Conservation (phyloP, 2,888 invertebrate genomes). For the Abrostola tripartita region DNA sequence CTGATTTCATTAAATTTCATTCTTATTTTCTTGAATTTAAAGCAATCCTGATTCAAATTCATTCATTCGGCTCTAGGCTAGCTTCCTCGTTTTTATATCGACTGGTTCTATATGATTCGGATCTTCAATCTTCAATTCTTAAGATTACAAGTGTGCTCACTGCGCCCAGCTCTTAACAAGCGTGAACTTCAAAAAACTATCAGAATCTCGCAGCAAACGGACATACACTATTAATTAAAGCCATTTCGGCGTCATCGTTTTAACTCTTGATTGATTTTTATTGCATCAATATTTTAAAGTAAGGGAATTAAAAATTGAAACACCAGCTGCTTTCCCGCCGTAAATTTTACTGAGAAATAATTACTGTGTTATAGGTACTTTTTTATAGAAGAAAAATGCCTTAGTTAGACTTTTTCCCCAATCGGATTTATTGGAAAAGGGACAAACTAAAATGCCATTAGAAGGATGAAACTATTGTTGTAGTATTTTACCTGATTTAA, state of each 20-base stretch:
- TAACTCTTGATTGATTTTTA: slow-evolving; percentile 55
- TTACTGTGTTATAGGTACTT: background rate
- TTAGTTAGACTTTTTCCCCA: too few relatives aligned
- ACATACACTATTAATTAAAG: slow-evolving; percentile 47
- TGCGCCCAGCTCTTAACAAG: slow-evolving; percentile 24
- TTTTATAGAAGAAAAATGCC: too few relatives aligned
- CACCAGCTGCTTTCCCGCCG: slow-evolving; percentile 15
- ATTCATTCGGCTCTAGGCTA: too few relatives aligned
- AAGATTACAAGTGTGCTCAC: background rate
- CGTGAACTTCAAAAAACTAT: slow-evolving; percentile 31
- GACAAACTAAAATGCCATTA: too few relatives aligned
- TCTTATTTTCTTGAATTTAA: background rate
- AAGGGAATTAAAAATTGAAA: slow-evolving; percentile 20
- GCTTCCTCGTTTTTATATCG: too few relatives aligned
- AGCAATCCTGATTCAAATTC: too few relatives aligned
- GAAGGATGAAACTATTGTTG: too few relatives aligned
- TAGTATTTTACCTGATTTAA: too few relatives aligned
- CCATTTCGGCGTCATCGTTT: slow-evolving; percentile 48
- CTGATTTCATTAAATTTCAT: too few relatives aligned
- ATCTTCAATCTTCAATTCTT: background rate
- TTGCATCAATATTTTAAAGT: slow-evolving; percentile 41
- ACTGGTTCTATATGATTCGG: background rate
- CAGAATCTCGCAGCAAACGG: slow-evolving; percentile 17
- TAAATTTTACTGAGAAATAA: slow-evolving; percentile 17
- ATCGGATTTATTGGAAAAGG: too few relatives aligned